Evolutionary conservation across 2,797 vertebrate genomes (phyloP).

Genomic region (Acanthurus lineatus): DNA sequence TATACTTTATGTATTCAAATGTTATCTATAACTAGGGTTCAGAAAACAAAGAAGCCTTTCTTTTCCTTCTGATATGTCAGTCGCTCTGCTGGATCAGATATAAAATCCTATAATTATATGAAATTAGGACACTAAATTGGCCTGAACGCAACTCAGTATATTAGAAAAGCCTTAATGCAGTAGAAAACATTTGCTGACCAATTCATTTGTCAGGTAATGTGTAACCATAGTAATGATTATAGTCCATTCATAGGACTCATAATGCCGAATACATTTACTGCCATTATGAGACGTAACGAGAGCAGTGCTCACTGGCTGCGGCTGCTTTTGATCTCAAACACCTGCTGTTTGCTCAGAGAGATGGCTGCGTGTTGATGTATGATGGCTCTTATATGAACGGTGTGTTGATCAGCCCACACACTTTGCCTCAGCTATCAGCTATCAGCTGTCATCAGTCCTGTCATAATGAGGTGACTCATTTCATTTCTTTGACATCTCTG

Average conservation of each 20-base stretch:
- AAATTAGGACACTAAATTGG: slow-evolving; percentile 9
- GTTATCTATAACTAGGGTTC: too few species aligned
- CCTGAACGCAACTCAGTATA: not conserved
- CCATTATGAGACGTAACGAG: slow-evolving; percentile 27
- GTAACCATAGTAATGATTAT: not conserved
- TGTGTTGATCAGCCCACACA: slow-evolving; percentile 57
- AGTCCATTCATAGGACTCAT: not conserved
- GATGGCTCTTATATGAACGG: slow-evolving; percentile 37
- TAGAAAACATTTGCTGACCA: not conserved
- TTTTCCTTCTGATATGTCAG: not conserved
- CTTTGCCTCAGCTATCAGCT: slow-evolving; percentile 35
- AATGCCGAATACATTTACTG: slow-evolving; percentile 5
- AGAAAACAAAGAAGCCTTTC: not conserved
- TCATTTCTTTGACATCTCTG: slow-evolving; percentile 78
- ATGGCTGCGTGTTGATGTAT: slow-evolving; percentile 13
- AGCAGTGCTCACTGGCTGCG: slow-evolving; percentile 13
- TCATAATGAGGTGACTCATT: slow-evolving; percentile 65
- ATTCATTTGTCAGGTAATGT: not conserved
- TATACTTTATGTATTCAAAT: not conserved
- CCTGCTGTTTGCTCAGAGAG: slow-evolving; percentile 35
- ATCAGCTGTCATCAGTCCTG: slow-evolving; percentile 54
- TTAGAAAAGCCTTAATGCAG: not conserved
- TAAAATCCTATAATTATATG: not conserved
- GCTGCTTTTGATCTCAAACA: slow-evolving; percentile 25
- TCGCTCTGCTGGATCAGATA: not conserved